phyloP scores from a whole-genome alignment of 2,888 invertebrate species.

The Drosophila pseudotakahashii region DNA sequence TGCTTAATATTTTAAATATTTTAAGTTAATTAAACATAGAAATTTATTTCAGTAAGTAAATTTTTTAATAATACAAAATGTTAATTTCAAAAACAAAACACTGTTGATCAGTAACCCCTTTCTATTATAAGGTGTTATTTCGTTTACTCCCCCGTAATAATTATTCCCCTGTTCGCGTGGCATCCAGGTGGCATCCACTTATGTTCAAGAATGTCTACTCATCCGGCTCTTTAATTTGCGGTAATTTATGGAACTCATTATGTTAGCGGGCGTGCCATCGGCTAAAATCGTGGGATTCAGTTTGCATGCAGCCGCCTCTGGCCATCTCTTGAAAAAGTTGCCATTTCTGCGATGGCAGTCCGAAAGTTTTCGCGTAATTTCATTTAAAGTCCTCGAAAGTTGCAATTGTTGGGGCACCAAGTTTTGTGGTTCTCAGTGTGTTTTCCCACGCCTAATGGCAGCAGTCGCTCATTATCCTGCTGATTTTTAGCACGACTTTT shows the following conservation, averaged over 20 bases:
- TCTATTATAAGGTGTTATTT: neutral
- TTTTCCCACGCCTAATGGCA: slow-evolving; percentile 41
- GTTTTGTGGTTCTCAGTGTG: slow-evolving; percentile 58
- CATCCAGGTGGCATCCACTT: slow-evolving; percentile 14
- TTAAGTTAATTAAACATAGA: too few species aligned
- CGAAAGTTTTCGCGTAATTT: slow-evolving; percentile 79
- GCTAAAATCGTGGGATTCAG: slow-evolving; percentile 46
- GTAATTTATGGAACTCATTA: slow-evolving; percentile 81
- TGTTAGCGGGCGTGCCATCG: slow-evolving; percentile 62
- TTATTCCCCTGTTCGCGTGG: too few species aligned
- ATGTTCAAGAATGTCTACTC: slow-evolving; percentile 56
- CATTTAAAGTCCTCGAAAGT: slow-evolving; percentile 80
- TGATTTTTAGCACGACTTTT: slow-evolving; percentile 69
- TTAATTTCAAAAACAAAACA: too few species aligned
- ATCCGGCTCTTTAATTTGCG: slow-evolving; percentile 76
- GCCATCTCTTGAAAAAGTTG: slow-evolving; percentile 76
- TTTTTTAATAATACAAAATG: neutral
- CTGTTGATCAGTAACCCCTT: too few species aligned
- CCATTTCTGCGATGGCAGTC: slow-evolving; percentile 50
- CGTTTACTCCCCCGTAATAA: neutral
- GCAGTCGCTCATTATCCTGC: slow-evolving; percentile 63
- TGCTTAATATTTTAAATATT: too few species aligned
- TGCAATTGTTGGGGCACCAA: slow-evolving; percentile 69
- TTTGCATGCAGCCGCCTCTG: neutral
- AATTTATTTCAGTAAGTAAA: too few species aligned